Conservation (phyloP, 2,888 invertebrate species). For the Cancer borealis region DNA sequence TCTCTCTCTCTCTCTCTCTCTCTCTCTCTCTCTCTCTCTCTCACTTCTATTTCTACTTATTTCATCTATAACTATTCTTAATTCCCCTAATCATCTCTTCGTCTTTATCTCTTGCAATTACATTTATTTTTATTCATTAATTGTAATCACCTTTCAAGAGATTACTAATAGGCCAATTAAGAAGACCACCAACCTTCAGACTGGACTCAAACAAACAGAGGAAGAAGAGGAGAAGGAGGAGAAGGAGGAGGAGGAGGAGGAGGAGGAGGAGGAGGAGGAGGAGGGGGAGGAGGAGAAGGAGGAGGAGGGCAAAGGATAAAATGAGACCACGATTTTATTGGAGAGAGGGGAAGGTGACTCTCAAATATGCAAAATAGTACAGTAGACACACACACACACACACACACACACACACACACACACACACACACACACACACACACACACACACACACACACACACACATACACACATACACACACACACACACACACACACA, state of each 20-base stretch:
- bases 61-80: not conserved
- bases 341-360: not conserved
- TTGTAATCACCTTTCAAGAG: not conserved
- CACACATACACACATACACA: no score
- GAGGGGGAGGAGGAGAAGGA: not conserved
- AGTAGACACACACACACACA: not conserved
- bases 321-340: not conserved
- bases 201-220: not conserved
- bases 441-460: no score
- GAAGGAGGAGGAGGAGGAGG: slow-evolving; percentile 11
- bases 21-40: slow-evolving; percentile 31
- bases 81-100: not conserved
- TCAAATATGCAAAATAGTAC: not conserved
- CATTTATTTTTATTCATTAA: slow-evolving; percentile 4
- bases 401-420: no score
- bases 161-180: not conserved
- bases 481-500: no score
- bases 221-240: slow-evolving; percentile 3
- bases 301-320: not conserved
- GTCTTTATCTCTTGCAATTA: not conserved
- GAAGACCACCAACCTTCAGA: not conserved
- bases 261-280: slow-evolving; percentile 17
- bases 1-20: slow-evolving; percentile 28
- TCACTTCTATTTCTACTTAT: no score
- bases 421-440: no score